Conservation (phyloP, 2,113 vertebrate genomes). For the Ceyx melanurus region DNA sequence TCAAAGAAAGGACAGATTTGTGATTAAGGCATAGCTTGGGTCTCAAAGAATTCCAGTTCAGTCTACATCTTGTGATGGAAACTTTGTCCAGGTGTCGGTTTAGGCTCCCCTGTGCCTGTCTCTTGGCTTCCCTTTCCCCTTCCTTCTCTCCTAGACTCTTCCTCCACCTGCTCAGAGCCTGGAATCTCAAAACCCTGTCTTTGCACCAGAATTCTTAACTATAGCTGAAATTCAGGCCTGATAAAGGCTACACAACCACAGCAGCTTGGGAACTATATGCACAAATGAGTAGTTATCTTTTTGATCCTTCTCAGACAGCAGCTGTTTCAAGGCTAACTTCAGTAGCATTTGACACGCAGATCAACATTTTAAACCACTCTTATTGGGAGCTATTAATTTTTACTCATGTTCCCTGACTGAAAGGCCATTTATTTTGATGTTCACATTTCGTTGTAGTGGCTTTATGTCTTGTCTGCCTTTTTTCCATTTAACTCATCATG, state of each 20-base stretch:
- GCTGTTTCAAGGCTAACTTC: not conserved
- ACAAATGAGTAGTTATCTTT: not conserved
- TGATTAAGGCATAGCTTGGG: constrained; percentile 5
- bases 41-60: constrained; percentile 14
- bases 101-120: not conserved
- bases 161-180: not conserved
- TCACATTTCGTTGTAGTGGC: not conserved
- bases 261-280: not conserved
- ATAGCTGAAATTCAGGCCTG: not conserved
- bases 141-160: too few relatives aligned
- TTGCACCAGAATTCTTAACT: not conserved
- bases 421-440: constrained; percentile 4
- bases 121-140: not conserved
- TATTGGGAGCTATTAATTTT: constrained; percentile 20
- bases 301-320: not conserved
- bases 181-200: not conserved
- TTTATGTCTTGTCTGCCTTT: not conserved
- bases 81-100: not conserved
- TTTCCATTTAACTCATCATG: not conserved
- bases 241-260: not conserved
- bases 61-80: constrained; percentile 25
- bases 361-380: not conserved
- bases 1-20: constrained; percentile 2
- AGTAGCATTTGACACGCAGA: not conserved
- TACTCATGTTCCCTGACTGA: not conserved